Conservation (phyloP, 2,113 vertebrate species). For the Xiphophorus hellerii region DNA sequence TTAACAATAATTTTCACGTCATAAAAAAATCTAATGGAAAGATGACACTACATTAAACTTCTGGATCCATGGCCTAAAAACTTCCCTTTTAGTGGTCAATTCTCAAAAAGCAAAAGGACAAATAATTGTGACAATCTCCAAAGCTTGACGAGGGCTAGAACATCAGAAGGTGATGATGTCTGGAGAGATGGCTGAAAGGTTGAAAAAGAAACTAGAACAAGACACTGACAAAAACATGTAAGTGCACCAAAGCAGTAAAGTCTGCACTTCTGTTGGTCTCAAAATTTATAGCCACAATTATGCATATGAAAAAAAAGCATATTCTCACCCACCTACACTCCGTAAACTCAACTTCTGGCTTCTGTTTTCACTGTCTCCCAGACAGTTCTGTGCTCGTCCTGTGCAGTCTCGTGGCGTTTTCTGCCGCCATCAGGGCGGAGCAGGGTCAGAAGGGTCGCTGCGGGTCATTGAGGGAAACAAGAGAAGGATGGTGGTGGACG, state of each 20-base stretch:
- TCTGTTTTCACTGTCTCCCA: conserved; percentile 49
- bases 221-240: neutral
- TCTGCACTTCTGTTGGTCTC: neutral
- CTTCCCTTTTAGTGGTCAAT: too few relatives aligned
- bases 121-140: too few relatives aligned
- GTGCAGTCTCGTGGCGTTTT: conserved; percentile 75
- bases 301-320: neutral
- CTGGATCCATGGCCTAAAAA: too few relatives aligned
- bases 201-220: neutral
- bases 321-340: neutral
- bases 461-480: conserved; percentile 85
- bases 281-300: too few relatives aligned
- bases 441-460: conserved; percentile 53
- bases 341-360: neutral
- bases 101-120: too few relatives aligned
- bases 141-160: too few relatives aligned
- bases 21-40: too few relatives aligned
- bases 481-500: conserved; percentile 88
- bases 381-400: conserved; percentile 86
- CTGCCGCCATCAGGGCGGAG: conserved; percentile 44
- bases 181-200: too few relatives aligned
- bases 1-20: neutral
- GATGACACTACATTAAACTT: too few relatives aligned
- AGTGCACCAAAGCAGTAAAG: neutral
- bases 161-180: too few relatives aligned